These are phyloP conservation scores for Drosophila prosaltans DNA, from an alignment of 1,140 invertebrate species.

Conservation along the genomic window DNA sequence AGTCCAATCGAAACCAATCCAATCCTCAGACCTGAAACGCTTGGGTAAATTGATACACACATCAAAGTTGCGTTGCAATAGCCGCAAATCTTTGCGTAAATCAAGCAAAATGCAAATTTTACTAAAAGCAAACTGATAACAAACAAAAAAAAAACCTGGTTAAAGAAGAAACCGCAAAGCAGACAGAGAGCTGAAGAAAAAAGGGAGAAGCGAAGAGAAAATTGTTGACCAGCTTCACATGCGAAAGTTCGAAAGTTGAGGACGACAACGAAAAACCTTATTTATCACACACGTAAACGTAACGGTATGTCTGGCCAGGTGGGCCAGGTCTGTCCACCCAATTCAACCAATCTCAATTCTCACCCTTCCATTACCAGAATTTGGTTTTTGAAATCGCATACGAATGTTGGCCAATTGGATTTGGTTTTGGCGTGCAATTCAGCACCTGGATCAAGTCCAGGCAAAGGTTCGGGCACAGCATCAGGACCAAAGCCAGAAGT, in stretches of 20 bases:
- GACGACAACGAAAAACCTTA: slow-evolving; percentile 62
- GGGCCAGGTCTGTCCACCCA: background rate
- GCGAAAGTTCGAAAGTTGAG: slow-evolving; percentile 31
- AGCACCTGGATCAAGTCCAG: slow-evolving; percentile 8
- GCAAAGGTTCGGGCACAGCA: background rate
- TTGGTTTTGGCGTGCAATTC: slow-evolving; percentile 47
- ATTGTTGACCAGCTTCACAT: slow-evolving; percentile 48
- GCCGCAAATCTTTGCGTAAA: slow-evolving; percentile 79
- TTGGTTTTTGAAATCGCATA: slow-evolving; percentile 72
- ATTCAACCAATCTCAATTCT: slow-evolving; percentile 1
- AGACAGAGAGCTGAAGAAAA: slow-evolving; percentile 11
- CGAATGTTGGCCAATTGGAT: slow-evolving; percentile 75
- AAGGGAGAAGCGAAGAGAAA: slow-evolving; percentile 44
- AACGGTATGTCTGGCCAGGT: slow-evolving; percentile 25
- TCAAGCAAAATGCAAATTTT: slow-evolving; percentile 79
- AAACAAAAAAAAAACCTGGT: background rate
- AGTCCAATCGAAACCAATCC: slow-evolving; percentile 38
- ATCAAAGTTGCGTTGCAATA: slow-evolving; percentile 78
- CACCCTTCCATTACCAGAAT: slow-evolving; percentile 55
- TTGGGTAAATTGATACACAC: slow-evolving; percentile 78
- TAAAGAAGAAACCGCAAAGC: slow-evolving; percentile 57
- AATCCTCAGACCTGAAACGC: slow-evolving; percentile 56
- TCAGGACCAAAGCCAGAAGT: background rate
- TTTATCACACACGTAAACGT: slow-evolving; percentile 60
- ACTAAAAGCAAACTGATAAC: slow-evolving; percentile 53